phyloP scores from a whole-genome alignment of 2,113 vertebrate species.

The Colistium nudipinnis region DNA sequence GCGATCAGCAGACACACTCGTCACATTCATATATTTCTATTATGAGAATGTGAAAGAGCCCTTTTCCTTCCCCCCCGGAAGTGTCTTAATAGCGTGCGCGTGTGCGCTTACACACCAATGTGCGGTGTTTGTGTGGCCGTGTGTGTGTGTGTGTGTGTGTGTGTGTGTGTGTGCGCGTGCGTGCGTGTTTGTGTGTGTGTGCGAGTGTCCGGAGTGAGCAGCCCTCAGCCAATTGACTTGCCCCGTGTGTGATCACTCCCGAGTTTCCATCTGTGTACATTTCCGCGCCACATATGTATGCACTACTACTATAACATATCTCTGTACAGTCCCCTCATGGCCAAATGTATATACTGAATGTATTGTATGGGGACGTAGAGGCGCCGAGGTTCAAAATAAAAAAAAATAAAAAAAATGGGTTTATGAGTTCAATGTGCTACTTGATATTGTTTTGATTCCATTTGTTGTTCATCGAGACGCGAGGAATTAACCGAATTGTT shows the following conservation, averaged over 20 bases:
- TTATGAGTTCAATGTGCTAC: slow-evolving; percentile 68
- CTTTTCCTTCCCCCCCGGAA: slow-evolving; percentile 66
- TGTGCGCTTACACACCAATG: slow-evolving; percentile 28
- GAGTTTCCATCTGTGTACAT: slow-evolving; percentile 72
- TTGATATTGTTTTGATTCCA: not conserved
- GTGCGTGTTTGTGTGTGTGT: slow-evolving; percentile 15
- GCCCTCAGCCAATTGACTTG: slow-evolving; percentile 68
- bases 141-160: slow-evolving; percentile 24
- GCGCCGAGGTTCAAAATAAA: slow-evolving; percentile 78
- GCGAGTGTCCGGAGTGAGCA: slow-evolving; percentile 46
- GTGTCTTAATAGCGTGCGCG: slow-evolving; percentile 74
- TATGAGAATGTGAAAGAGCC: slow-evolving; percentile 53
- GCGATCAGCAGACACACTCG: slow-evolving; percentile 56
- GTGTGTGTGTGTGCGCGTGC: slow-evolving; percentile 40
- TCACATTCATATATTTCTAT: slow-evolving; percentile 48
- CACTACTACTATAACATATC: slow-evolving; percentile 80
- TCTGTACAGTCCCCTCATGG: slow-evolving; percentile 80
- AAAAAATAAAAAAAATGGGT: slow-evolving; percentile 71
- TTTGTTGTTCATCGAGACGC: not conserved
- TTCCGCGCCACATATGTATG: slow-evolving; percentile 77
- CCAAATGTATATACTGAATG: slow-evolving; percentile 87
- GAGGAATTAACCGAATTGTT: slow-evolving; percentile 21
- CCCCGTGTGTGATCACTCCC: slow-evolving; percentile 63
- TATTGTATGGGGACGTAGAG: slow-evolving; percentile 80
- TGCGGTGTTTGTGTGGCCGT: slow-evolving; percentile 48